Conservation (phyloP, 2,888 invertebrate species). For the Drosophila seclusa region DNA sequence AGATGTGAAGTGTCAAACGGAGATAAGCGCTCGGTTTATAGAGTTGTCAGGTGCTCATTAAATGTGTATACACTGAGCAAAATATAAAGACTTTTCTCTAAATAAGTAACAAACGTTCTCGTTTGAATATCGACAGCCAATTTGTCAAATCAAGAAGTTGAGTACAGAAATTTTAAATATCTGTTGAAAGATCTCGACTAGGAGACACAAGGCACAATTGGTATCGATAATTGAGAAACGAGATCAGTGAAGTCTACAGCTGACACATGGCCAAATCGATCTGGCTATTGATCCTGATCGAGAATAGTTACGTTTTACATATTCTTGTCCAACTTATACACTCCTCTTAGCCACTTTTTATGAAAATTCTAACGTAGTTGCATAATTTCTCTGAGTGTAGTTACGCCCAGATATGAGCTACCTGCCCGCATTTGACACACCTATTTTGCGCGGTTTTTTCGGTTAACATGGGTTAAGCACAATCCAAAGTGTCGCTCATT, state of each 20-base stretch:
- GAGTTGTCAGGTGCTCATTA: constrained; percentile 75
- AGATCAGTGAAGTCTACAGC: neutral
- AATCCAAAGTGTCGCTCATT: constrained; percentile 64
- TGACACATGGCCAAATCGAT: neutral
- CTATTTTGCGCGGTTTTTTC: constrained; percentile 60
- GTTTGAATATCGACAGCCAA: neutral
- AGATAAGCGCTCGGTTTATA: constrained; percentile 71
- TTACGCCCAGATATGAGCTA: constrained; percentile 31
- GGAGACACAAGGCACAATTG: neutral
- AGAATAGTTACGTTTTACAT: neutral
- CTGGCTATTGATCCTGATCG: neutral
- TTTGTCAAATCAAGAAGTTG: neutral
- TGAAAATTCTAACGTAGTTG: neutral
- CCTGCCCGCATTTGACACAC: constrained; percentile 58
- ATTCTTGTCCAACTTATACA: neutral
- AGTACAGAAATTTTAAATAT: neutral
- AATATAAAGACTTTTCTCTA: neutral
- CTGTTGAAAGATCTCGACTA: neutral
- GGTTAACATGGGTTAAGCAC: constrained; percentile 72
- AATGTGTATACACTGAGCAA: constrained; percentile 33
- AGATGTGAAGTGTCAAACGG: constrained; percentile 39
- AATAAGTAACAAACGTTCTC: neutral
- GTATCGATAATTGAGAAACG: neutral
- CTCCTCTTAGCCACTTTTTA: neutral
- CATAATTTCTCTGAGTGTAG: neutral